Base-by-base conservation (phyloP, 2,113 vertebrate species). In the Clarias magur region DNA sequence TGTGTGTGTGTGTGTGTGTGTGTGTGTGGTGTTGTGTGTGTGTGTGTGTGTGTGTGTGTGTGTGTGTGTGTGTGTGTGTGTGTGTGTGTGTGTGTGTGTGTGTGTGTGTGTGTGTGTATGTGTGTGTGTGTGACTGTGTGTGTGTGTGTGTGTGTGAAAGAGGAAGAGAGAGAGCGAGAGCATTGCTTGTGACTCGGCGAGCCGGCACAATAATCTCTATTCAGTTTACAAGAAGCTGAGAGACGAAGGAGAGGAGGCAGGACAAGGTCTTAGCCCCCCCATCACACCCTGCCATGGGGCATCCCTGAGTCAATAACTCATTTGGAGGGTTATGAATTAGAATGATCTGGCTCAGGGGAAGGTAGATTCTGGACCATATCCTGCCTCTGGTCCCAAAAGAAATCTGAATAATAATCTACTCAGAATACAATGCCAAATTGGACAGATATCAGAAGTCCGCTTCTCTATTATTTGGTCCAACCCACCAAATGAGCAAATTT, bases 281-380 rank as follows among this genome's bases (percentile, higher is more conserved):
- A 87, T 83, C 81, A 67, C 23, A 60, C 60, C 30, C 81, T 83
- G 83, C 76, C 65, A 72, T 30, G 57, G 78, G 90, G 87, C 80
- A 85, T 93, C 90, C 86, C 56, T 72, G 13, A 91, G 93, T 95
- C 94, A 94, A 93, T 95, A 95, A 93, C 92, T 95, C 92, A 95
- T 94, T 94, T 94, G 86, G 88, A 82, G 88, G 91, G 91, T 93
- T 92, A 93, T 95, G 92, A 94, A 95, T 95, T 90, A 89, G 90
- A 93, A 94, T 93, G 93, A 93, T 93, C 91, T 93, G 91, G 92
- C 94, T 93, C 85, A 92, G 87, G 93, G 93, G 92, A 93, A 93
- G 86, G 92, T 91, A 90, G 89, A 89, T 88, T 89, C 86, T 59
- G 82, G 91, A 88, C 82, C 68, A 38, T 89, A 89, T 93, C 90